phyloP scores from a whole-genome alignment of 2,113 vertebrate genomes.

The Oriolus oriolus region DNA sequence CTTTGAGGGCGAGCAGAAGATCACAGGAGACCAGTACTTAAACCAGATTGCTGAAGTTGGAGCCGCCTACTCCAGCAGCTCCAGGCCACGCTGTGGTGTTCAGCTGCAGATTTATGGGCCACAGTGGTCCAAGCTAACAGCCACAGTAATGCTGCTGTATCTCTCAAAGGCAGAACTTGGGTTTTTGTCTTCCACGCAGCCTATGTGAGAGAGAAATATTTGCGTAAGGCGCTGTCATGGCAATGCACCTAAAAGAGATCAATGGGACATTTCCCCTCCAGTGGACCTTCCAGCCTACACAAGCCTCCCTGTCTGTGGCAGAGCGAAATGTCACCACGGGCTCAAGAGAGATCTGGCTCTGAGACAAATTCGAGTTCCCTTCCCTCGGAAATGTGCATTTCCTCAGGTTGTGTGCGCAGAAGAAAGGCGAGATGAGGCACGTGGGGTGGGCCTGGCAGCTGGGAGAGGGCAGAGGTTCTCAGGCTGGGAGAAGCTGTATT shows the following conservation, averaged over 20 bases:
- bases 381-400: neutral
- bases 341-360: neutral
- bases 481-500: neutral
- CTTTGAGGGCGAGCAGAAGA: neutral
- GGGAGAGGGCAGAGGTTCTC: neutral
- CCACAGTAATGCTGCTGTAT: neutral
- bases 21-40: neutral
- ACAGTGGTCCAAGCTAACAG: neutral
- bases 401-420: neutral
- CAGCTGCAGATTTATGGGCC: neutral
- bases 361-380: neutral
- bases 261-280: neutral
- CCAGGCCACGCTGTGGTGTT: neutral
- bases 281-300: neutral
- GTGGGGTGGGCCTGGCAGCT: neutral
- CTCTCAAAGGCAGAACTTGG: neutral
- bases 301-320: neutral
- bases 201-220: neutral
- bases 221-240: neutral
- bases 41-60: neutral
- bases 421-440: neutral
- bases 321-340: neutral
- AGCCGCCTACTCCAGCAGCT: neutral
- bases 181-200: neutral
- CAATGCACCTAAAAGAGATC: neutral